Evolutionary conservation across 2,797 vertebrate genomes (phyloP).

Genomic region (Lepus townsendii): DNA sequence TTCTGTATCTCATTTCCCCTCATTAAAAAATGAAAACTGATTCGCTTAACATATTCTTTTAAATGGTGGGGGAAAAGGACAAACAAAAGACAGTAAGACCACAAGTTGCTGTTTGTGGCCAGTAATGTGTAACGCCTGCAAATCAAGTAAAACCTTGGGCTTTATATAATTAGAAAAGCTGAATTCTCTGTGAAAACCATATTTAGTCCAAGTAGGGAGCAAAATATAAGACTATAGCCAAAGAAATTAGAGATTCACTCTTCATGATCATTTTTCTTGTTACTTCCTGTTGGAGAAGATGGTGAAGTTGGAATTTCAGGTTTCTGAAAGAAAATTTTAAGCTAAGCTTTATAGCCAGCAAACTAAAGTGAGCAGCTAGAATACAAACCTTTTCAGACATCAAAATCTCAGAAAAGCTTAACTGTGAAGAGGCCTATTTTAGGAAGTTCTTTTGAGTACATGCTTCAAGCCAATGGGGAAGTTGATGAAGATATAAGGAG

Average conservation of each 20-base stretch:
- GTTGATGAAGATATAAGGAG: not conserved
- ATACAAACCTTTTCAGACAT: not conserved
- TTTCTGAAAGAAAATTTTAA: not conserved
- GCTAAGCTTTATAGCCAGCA: not conserved
- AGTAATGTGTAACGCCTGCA: not conserved
- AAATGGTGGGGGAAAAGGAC: not conserved
- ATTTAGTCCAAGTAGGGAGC: not conserved
- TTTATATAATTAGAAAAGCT: not conserved
- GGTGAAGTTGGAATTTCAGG: not conserved
- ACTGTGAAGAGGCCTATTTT: not conserved
- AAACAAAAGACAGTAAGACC: not conserved
- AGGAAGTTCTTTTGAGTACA: not conserved
- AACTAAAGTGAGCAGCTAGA: not conserved
- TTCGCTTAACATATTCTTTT: not conserved
- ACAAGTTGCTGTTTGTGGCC: not conserved
- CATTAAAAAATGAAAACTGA: not conserved
- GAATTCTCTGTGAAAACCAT: not conserved
- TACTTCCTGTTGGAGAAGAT: not conserved
- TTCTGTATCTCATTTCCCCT: not conserved
- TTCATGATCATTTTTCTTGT: not conserved
- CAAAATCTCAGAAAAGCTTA: not conserved
- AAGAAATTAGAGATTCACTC: not conserved
- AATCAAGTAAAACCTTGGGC: not conserved
- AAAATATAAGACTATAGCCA: not conserved
- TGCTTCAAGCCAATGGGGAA: not conserved